Conservation (phyloP, 2,113 vertebrate species). For the Pteruthius melanotis region DNA sequence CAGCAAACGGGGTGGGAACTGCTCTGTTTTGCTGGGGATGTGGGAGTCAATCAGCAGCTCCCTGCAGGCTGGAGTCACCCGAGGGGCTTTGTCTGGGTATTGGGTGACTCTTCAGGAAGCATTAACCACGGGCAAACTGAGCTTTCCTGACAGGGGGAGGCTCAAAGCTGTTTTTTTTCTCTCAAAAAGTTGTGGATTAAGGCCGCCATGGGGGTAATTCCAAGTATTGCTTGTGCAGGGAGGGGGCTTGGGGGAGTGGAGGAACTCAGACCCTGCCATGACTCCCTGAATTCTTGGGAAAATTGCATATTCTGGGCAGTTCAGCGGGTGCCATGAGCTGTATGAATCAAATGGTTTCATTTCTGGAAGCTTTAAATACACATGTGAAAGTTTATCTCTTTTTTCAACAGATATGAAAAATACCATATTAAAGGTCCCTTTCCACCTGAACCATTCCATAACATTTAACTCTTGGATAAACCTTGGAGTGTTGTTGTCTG, state of each 20-base stretch:
- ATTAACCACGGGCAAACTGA: neutral
- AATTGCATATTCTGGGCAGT: neutral
- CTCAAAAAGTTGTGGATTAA: neutral
- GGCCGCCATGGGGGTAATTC: rapidly evolving
- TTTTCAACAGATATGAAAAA: neutral
- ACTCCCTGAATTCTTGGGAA: neutral
- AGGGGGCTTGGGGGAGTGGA: neutral
- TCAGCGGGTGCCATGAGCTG: neutral
- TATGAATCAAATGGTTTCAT: neutral
- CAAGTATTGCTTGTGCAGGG: neutral
- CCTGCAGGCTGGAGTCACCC: neutral
- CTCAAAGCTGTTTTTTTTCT: neutral
- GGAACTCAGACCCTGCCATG: neutral
- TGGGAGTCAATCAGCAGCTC: neutral
- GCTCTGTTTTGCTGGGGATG: neutral
- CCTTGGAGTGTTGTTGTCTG: neutral
- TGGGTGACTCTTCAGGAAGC: neutral
- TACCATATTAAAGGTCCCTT: neutral
- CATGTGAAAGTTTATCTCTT: neutral
- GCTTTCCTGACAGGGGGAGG: neutral
- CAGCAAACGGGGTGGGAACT: rapidly evolving
- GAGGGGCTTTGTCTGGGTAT: neutral
- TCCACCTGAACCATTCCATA: neutral
- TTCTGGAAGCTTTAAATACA: neutral
- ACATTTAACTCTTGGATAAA: neutral